phyloP scores from a whole-genome alignment of 2,888 invertebrate genomes.

The Lottia gigantea region DNA sequence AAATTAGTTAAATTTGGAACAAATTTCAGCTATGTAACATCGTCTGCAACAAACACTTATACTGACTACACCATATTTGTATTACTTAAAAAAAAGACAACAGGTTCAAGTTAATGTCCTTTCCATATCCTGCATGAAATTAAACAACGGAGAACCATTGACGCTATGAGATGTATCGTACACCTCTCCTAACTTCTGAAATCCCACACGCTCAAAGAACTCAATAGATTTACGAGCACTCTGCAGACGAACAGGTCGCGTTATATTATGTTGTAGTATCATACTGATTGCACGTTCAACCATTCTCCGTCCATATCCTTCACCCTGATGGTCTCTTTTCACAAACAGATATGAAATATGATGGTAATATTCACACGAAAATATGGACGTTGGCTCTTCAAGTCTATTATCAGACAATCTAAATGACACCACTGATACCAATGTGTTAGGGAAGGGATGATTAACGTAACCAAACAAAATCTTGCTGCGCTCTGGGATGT shows the following conservation, averaged over 20 bases:
- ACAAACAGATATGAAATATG: conserved; percentile 47
- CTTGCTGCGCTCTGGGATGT: conserved; percentile 44
- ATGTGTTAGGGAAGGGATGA: background rate
- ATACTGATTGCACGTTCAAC: conserved; percentile 32
- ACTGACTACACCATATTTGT: no score
- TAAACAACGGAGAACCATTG: conserved; percentile 37
- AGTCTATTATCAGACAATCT: conserved; percentile 27
- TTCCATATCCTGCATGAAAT: conserved; percentile 42
- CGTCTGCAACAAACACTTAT: no score
- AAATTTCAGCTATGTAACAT: no score
- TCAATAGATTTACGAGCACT: conserved; percentile 41
- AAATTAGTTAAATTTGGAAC: no score
- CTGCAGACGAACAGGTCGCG: conserved; percentile 40
- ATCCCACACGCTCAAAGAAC: conserved; percentile 46
- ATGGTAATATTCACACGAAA: conserved; percentile 40
- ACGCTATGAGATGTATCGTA: conserved; percentile 34
- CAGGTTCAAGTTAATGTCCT: background rate
- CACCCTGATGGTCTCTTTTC: conserved; percentile 38
- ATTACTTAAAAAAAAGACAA: no score
- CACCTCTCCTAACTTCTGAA: conserved; percentile 32
- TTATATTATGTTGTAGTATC: conserved; percentile 25
- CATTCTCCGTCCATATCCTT: conserved; percentile 37
- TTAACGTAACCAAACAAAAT: conserved; percentile 40
- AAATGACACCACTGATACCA: conserved; percentile 39
- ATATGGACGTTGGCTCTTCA: conserved; percentile 27